Conservation (phyloP, 2,888 invertebrate species). For the Drosophila testacea region DNA sequence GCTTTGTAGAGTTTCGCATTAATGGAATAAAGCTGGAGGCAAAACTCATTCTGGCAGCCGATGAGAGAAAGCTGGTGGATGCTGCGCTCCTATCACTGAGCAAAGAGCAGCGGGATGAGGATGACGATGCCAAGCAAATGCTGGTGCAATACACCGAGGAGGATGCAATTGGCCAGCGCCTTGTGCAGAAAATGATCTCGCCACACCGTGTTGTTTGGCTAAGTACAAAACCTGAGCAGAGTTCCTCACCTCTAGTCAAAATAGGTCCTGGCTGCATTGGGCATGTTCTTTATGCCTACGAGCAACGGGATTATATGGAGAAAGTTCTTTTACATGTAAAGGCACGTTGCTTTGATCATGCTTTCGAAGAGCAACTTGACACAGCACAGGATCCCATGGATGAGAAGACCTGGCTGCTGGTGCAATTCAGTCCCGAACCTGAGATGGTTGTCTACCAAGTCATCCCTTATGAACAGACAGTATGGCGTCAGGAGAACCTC, state of each 20-base stretch:
- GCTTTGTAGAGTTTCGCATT: slow-evolving; percentile 65
- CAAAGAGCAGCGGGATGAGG: slow-evolving; percentile 39
- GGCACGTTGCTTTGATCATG: slow-evolving; percentile 62
- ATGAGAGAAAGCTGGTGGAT: slow-evolving; percentile 67
- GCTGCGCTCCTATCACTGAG: slow-evolving; percentile 53
- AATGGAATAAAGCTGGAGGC: slow-evolving; percentile 64
- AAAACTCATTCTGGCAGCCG: slow-evolving; percentile 70
- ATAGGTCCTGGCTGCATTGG: slow-evolving; percentile 45
- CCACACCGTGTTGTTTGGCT: slow-evolving; percentile 51
- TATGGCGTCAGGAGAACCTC: slow-evolving; percentile 68
- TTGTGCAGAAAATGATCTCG: slow-evolving; percentile 64
- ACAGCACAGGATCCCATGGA: slow-evolving; percentile 23
- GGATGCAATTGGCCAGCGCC: slow-evolving; percentile 22
- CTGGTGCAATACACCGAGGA: slow-evolving; percentile 68
- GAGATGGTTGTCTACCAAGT: slow-evolving; percentile 68
- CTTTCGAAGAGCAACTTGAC: slow-evolving; percentile 55
- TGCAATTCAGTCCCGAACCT: slow-evolving; percentile 74
- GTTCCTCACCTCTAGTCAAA: slow-evolving; percentile 47
- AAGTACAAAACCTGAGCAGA: slow-evolving; percentile 39
- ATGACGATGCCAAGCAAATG: slow-evolving; percentile 32
- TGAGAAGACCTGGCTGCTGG: slow-evolving; percentile 68
- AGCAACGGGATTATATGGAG: slow-evolving; percentile 61
- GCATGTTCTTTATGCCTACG: slow-evolving; percentile 59
- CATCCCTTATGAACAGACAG: slow-evolving; percentile 58
- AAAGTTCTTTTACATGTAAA: slow-evolving; percentile 66